Percentiles rank a stretch among this genome's conserved stretches.
These are phyloP conservation scores for Minunthozetes semirufus DNA, from an alignment of 2,888 invertebrate genomes.

Conservation along the genomic window DNA sequence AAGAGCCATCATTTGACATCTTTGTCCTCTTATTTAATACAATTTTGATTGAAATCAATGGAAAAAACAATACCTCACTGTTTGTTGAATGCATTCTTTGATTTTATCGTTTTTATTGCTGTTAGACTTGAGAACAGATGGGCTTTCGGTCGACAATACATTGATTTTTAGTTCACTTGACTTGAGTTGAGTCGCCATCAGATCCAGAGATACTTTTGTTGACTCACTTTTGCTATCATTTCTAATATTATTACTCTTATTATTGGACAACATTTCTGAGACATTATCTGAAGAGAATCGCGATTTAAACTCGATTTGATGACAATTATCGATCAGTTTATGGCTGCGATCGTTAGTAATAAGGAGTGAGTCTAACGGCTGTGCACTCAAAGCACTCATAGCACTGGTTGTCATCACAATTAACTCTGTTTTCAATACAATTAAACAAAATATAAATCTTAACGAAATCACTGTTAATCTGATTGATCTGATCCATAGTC, in stretches of 20 bases:
- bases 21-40: too few relatives aligned
- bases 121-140: neutral
- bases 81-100: conserved; percentile 39
- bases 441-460: neutral
- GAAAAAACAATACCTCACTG: conserved; percentile 37
- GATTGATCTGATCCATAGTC: conserved; percentile 1
- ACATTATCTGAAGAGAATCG: neutral
- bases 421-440: neutral
- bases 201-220: too few relatives aligned
- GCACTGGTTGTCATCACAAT: neutral
- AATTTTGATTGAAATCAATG: neutral
- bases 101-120: conserved; percentile 36
- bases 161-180: neutral
- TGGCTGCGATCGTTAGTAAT: neutral
- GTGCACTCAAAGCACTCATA: neutral
- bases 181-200: neutral
- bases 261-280: neutral
- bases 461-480: neutral
- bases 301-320: neutral
- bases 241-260: neutral
- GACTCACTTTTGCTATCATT: too few relatives aligned
- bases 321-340: conserved; percentile 4
- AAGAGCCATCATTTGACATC: neutral
- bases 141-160: conserved; percentile 4
- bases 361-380: neutral